Percentiles rank a stretch among this genome's conserved stretches.
Conservation (phyloP, 2,797 vertebrate species). For the Megalops cyprinoides region DNA sequence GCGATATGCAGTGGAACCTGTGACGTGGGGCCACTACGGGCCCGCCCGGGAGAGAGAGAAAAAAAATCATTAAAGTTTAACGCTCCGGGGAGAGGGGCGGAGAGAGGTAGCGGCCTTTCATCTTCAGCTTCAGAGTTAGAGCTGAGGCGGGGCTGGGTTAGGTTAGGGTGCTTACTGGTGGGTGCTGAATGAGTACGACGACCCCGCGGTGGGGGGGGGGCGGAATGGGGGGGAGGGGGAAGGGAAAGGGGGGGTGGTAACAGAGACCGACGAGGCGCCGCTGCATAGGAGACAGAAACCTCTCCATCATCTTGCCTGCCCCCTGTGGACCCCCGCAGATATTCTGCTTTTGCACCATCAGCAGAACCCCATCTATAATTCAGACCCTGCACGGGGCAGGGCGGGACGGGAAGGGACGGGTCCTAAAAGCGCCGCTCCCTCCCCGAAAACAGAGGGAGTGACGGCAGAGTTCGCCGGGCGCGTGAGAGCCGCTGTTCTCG, state of each 20-base stretch:
- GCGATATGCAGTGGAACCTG: slow-evolving; percentile 33
- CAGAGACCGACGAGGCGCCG: not conserved
- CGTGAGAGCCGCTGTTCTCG: no score
- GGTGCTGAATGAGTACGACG: no score
- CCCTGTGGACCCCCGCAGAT: not conserved
- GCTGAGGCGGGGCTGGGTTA: not conserved
- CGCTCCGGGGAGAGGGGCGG: slow-evolving; percentile 41
- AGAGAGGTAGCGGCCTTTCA: slow-evolving; percentile 28
- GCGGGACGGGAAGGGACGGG: not conserved
- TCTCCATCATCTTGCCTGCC: not conserved
- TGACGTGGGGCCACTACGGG: slow-evolving; percentile 11
- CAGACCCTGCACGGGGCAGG: no score
- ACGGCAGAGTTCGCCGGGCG: no score
- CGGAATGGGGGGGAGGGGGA: not conserved
- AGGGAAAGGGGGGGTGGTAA: not conserved
- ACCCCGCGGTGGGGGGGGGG: no score
- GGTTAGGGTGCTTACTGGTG: not conserved
- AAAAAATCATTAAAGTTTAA: slow-evolving; percentile 54
- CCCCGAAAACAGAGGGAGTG: not conserved
- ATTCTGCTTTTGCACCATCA: not conserved
- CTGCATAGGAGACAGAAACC: not conserved
- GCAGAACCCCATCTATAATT: not conserved
- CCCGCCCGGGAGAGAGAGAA: slow-evolving; percentile 23
- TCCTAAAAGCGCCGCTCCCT: not conserved
- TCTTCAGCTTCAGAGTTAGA: not conserved